Percentiles rank a stretch among this genome's conserved stretches.
phyloP scores from a whole-genome alignment of 2,113 vertebrate genomes.

The Rhinolophus sinicus region DNA sequence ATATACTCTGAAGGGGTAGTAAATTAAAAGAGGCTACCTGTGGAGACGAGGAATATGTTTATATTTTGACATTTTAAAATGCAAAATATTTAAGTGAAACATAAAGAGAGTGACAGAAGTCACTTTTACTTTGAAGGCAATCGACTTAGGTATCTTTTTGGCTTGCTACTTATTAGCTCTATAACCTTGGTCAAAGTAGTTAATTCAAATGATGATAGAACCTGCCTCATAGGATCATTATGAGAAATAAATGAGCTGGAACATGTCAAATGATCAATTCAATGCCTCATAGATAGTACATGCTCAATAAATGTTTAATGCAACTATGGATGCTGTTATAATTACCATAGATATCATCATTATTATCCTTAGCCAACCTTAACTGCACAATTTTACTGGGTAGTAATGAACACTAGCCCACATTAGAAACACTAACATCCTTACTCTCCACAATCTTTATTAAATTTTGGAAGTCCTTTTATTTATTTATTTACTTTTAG shows the following conservation, averaged over 20 bases:
- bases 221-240: conserved; percentile 2
- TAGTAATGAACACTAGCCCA: conserved; percentile 17
- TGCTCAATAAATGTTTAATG: conserved; percentile 60
- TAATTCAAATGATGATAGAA: conserved; percentile 55
- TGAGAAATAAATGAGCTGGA: conserved; percentile 64
- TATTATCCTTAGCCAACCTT: conserved; percentile 48
- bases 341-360: conserved; percentile 8
- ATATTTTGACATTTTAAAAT: not conserved
- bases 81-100: not conserved
- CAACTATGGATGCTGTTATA: conserved; percentile 4
- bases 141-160: not conserved
- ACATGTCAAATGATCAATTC: conserved; percentile 49
- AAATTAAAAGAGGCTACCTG: not conserved
- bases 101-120: not conserved
- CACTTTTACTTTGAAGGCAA: not conserved
- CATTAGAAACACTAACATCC: not conserved
- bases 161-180: conserved; percentile 13
- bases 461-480: not conserved
- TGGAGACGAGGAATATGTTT: not conserved
- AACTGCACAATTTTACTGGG: not conserved
- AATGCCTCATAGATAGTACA: conserved; percentile 35
- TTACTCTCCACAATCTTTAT: not conserved
- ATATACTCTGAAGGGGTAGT: not conserved
- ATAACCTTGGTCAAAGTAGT: conserved; percentile 43
- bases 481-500: not conserved